Evolutionary conservation across 2,888 invertebrate genomes (phyloP).

Genomic region (Aproaerema taeniolella): DNA sequence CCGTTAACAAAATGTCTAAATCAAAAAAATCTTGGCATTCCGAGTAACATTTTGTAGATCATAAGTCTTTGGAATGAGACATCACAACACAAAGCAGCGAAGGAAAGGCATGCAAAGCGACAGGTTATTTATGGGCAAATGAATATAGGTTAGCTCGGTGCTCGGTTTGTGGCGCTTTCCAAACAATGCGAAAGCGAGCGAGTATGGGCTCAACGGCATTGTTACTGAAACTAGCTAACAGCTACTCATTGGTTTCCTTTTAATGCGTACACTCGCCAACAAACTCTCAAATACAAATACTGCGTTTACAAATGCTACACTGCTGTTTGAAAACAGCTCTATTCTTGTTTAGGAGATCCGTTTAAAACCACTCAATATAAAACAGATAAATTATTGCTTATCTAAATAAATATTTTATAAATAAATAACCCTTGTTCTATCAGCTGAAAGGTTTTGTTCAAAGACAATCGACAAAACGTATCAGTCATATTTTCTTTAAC

Average conservation of each 20-base stretch:
- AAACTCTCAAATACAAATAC: too few species aligned
- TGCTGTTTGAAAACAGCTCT: too few species aligned
- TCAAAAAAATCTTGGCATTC: not conserved
- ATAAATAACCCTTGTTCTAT: too few species aligned
- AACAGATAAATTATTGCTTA: too few species aligned
- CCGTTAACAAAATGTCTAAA: too few species aligned
- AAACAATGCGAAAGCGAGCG: conserved; percentile 29
- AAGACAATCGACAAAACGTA: too few species aligned
- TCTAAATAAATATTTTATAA: too few species aligned
- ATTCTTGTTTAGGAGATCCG: too few species aligned
- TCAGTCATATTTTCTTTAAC: too few species aligned
- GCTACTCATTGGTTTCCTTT: conserved; percentile 19
- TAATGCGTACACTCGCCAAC: conserved; percentile 9
- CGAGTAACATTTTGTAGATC: conserved; percentile 3
- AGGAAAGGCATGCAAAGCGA: conserved; percentile 18
- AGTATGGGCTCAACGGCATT: conserved; percentile 18
- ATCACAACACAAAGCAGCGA: conserved; percentile 12
- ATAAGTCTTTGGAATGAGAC: conserved; percentile 9
- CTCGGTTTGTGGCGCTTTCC: conserved; percentile 25
- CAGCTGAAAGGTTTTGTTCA: too few species aligned
- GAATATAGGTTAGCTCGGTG: conserved; percentile 23
- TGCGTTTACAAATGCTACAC: too few species aligned
- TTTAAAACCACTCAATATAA: too few species aligned
- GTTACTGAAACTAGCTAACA: conserved; percentile 14
- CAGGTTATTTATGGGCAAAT: conserved; percentile 22